A percentile compares a stretch with the other conserved stretches of the same genome.
phyloP scores from a whole-genome alignment of 2,888 invertebrate genomes.

The Cephus nigrinus region DNA sequence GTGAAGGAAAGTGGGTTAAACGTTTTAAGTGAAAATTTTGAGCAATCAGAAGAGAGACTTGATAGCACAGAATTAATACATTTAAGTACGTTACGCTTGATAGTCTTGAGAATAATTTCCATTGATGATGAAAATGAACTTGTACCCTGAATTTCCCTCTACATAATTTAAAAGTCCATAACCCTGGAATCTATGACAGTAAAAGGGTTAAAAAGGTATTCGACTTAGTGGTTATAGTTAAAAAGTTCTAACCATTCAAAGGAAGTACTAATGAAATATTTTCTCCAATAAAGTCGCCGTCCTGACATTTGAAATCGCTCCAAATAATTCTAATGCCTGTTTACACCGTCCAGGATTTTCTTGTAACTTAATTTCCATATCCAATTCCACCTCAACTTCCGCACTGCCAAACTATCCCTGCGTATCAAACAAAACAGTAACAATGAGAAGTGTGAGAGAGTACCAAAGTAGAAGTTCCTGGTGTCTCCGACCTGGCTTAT shows the following conservation, averaged over 20 bases:
- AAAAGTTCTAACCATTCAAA: background rate
- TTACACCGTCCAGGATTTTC: background rate
- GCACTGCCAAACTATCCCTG: background rate
- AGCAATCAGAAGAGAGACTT: background rate
- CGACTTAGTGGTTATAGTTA: conserved; percentile 8
- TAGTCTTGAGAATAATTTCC: background rate
- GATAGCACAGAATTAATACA: background rate
- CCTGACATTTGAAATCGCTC: background rate
- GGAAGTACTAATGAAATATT: background rate
- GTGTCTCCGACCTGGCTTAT: background rate
- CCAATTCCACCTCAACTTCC: background rate
- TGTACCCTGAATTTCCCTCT: conserved; percentile 7
- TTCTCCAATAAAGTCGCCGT: background rate
- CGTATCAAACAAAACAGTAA: background rate
- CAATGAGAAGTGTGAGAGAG: background rate
- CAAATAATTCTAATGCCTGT: background rate
- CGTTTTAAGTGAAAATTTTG: background rate
- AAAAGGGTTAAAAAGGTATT: conserved; percentile 8
- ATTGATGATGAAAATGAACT: conserved; percentile 13
- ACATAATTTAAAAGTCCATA: conserved; percentile 11
- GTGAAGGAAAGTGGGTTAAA: background rate
- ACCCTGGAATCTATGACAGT: conserved; percentile 6
- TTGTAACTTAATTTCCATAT: background rate
- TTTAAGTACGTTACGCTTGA: background rate
- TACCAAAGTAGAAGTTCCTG: background rate